Percentiles rank a stretch among this genome's conserved stretches.
phyloP scores from a whole-genome alignment of 2,113 vertebrate species.

The Sceloporus undulatus region DNA sequence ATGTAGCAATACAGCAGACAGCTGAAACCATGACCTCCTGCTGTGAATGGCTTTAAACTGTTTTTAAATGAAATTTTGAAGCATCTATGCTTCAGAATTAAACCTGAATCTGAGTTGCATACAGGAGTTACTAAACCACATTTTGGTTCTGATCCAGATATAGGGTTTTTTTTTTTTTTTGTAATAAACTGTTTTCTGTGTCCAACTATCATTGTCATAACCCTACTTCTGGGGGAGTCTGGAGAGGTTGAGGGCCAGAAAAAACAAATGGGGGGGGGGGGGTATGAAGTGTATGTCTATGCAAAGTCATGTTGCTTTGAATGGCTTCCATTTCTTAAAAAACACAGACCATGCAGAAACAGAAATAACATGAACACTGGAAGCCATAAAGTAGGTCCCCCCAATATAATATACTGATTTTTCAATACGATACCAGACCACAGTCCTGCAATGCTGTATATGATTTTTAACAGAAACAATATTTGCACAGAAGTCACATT shows the following conservation, averaged over 20 bases:
- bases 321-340: neutral
- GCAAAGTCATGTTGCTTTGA: neutral
- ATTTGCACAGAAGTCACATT: neutral
- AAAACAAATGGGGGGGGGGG: too few species aligned
- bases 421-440: neutral
- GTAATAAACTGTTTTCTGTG: neutral
- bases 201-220: neutral
- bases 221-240: neutral
- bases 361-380: neutral
- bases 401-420: neutral
- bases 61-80: neutral
- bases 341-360: neutral
- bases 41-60: neutral
- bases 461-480: neutral
- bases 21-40: neutral
- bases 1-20: neutral
- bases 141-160: neutral
- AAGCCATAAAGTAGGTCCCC: neutral
- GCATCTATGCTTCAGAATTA: neutral
- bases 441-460: neutral
- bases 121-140: neutral
- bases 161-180: neutral
- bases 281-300: too few species aligned
- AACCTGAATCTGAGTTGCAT: neutral
- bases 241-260: too few species aligned